phyloP scores from a whole-genome alignment of 2,797 vertebrate species.

The Cryptoblepharus egeriae region DNA sequence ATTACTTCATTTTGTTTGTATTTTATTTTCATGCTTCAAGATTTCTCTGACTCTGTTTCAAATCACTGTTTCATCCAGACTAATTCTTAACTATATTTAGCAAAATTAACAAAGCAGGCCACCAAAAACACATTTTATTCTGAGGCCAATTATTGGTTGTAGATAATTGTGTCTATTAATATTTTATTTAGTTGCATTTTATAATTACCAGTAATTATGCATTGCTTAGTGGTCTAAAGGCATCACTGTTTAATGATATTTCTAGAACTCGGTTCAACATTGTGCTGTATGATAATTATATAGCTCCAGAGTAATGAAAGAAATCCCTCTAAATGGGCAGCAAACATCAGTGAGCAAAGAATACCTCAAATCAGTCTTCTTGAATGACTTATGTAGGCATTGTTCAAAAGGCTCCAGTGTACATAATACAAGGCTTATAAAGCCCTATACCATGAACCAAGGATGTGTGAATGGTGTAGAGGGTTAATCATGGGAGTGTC shows the following conservation, averaged over 20 bases:
- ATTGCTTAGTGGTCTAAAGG: constrained; percentile 56
- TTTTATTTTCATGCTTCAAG: background rate
- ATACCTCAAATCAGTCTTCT: constrained; percentile 34
- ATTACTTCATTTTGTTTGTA: background rate
- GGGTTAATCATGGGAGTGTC: too few species aligned
- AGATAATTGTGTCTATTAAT: constrained; percentile 51
- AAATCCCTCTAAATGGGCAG: constrained; percentile 32
- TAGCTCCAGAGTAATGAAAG: background rate
- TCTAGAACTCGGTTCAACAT: constrained; percentile 21
- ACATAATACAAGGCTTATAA: too few species aligned
- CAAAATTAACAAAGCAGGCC: too few species aligned
- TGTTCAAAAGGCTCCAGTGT: background rate
- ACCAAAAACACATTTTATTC: background rate
- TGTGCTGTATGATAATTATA: constrained; percentile 43
- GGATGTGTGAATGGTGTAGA: too few species aligned
- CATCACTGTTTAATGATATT: constrained; percentile 53
- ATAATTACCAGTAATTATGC: constrained; percentile 51
- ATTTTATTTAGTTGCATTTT: constrained; percentile 45
- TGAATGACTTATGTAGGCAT: background rate
- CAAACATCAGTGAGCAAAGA: constrained; percentile 31
- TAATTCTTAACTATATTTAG: background rate
- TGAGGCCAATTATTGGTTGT: background rate
- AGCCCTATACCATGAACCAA: too few species aligned
- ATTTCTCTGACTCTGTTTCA: background rate
- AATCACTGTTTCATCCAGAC: background rate